phyloP scores from a whole-genome alignment of 1,140 invertebrate species.

The Carcinoscorpius rotundicauda region DNA sequence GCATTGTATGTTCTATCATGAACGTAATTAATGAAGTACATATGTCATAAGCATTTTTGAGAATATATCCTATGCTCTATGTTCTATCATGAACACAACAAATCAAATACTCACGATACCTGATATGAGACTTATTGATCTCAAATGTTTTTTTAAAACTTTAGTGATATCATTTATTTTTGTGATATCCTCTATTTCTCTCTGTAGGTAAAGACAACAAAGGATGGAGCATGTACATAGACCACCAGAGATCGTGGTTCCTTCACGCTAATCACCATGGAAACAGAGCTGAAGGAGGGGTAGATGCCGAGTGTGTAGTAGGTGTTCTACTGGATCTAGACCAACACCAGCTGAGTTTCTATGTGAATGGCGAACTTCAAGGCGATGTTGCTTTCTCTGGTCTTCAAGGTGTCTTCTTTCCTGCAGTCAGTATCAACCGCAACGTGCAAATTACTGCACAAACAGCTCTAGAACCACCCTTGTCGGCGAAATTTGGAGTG shows the following conservation, averaged over 20 bases:
- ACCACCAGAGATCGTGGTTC: slow-evolving; percentile 83
- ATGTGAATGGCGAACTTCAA: slow-evolving; percentile 86
- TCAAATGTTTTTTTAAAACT: too few species aligned
- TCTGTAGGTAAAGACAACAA: slow-evolving; percentile 85
- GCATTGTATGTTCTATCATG: too few species aligned
- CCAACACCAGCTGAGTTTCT: slow-evolving; percentile 78
- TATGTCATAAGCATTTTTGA: too few species aligned
- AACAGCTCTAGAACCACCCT: slow-evolving; percentile 77
- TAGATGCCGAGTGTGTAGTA: slow-evolving; percentile 68
- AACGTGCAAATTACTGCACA: slow-evolving; percentile 87
- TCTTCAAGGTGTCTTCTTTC: slow-evolving; percentile 90
- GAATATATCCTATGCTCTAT: too few species aligned
- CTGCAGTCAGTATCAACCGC: slow-evolving; percentile 90
- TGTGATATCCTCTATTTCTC: too few species aligned
- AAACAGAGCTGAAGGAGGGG: slow-evolving; percentile 77
- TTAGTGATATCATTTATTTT: too few species aligned
- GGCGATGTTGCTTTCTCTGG: slow-evolving; percentile 69
- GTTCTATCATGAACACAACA: too few species aligned
- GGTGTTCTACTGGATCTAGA: slow-evolving; percentile 87
- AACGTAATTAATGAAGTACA: too few species aligned
- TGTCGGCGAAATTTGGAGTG: too few species aligned
- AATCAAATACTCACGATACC: too few species aligned
- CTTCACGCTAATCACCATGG: slow-evolving; percentile 86
- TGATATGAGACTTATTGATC: too few species aligned
- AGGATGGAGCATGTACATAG: slow-evolving; percentile 98